These are phyloP conservation scores for Apodemus agrarius DNA, from an alignment of 2,797 vertebrate species.

Conservation along the genomic window DNA sequence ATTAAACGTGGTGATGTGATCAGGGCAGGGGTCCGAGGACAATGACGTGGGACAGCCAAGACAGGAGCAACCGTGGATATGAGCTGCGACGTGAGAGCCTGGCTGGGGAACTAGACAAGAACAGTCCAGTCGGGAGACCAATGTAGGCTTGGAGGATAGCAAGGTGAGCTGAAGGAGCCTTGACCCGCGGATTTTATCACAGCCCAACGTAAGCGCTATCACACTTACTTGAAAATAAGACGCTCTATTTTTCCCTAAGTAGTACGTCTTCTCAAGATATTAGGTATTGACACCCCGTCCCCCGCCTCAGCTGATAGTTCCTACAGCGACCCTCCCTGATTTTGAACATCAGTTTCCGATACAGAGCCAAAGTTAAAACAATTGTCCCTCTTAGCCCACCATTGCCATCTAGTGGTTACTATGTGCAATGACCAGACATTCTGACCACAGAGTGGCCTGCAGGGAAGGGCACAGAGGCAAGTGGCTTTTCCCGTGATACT, in stretches of 20 bases:
- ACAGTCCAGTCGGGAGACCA: too few relatives aligned
- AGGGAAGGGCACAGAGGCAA: too few relatives aligned
- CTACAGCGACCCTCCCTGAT: background rate
- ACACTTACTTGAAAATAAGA: background rate
- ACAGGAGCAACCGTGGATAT: background rate
- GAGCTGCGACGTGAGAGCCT: too few relatives aligned
- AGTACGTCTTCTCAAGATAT: background rate
- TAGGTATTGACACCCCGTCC: background rate
- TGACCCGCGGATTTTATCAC: background rate
- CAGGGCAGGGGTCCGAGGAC: background rate
- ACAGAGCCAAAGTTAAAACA: background rate
- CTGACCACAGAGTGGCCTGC: background rate
- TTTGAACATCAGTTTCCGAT: background rate
- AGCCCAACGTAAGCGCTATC: background rate
- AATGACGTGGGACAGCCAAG: background rate
- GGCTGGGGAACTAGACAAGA: background rate
- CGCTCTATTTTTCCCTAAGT: background rate
- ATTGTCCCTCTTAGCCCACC: constrained; percentile 56
- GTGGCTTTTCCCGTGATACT: background rate
- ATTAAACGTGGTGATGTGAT: background rate
- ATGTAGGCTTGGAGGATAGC: too few relatives aligned
- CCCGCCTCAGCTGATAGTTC: background rate
- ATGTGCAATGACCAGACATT: constrained; percentile 10
- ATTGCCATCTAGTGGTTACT: constrained; percentile 65
- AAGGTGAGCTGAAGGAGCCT: background rate